A percentile compares a stretch with the other conserved stretches of the same genome.
These are phyloP conservation scores for Sepiola atlantica DNA, from an alignment of 2,888 invertebrate genomes.

Conservation along the genomic window DNA sequence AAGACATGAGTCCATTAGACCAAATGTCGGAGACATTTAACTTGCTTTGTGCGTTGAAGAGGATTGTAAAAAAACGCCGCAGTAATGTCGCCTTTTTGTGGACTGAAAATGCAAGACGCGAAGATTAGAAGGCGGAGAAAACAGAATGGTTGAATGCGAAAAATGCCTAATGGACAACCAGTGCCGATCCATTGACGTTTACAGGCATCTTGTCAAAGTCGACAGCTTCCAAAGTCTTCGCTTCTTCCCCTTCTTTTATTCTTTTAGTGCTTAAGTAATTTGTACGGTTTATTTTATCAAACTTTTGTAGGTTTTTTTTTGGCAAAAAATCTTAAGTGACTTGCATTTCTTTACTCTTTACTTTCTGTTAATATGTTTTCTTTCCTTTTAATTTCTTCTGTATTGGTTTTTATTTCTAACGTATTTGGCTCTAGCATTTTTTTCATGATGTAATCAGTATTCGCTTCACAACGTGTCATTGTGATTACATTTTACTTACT, in stretches of 20 bases:
- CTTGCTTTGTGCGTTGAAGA: not conserved
- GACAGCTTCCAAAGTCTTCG: not conserved
- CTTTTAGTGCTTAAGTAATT: no score
- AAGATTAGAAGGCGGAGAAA: not conserved
- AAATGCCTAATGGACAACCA: not conserved
- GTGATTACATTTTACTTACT: no score
- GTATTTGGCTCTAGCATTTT: no score
- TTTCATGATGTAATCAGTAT: no score
- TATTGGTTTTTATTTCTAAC: no score
- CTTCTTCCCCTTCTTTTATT: not conserved
- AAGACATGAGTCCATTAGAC: not conserved
- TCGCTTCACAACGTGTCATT: no score
- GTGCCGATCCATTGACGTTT: not conserved
- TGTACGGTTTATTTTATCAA: no score
- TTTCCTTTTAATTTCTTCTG: no score
- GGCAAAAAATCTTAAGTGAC: no score
- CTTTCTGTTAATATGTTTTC: no score
- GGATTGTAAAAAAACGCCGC: not conserved
- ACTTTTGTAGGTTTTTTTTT: no score
- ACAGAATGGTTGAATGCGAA: not conserved
- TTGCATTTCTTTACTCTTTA: no score
- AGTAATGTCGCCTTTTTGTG: not conserved
- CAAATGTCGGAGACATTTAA: not conserved
- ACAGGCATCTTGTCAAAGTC: not conserved
- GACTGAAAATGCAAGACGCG: not conserved